Evolutionary conservation across 2,888 invertebrate genomes (phyloP).

Genomic region (Artemia sinica): DNA sequence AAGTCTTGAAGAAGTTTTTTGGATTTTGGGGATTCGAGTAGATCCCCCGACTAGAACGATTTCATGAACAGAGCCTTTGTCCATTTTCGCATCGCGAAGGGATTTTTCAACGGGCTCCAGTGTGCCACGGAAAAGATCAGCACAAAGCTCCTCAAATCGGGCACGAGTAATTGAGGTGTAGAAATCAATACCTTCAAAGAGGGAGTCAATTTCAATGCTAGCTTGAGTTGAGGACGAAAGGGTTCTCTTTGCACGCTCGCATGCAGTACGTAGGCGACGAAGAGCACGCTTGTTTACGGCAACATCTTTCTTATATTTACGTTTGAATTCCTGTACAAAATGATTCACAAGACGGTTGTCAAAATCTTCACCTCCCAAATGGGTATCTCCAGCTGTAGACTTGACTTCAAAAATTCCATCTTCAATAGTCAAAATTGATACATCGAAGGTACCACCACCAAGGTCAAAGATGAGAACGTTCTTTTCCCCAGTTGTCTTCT

Average conservation of each 20-base stretch:
- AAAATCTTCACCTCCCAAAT: conserved; percentile 34
- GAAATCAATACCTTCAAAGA: conserved; percentile 43
- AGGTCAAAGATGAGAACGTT: conserved; percentile 45
- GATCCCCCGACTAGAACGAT: conserved; percentile 48
- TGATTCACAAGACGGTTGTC: conserved; percentile 40
- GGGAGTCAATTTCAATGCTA: conserved; percentile 43
- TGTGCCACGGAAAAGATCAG: conserved; percentile 44
- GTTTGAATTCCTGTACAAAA: conserved; percentile 39
- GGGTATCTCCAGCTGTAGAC: conserved; percentile 44
- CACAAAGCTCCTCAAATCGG: conserved; percentile 46
- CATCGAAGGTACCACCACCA: conserved; percentile 49
- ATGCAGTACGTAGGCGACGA: conserved; percentile 43
- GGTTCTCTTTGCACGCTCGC: conserved; percentile 44
- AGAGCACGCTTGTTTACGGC: conserved; percentile 37
- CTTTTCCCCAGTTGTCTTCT: conserved; percentile 36
- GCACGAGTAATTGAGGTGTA: conserved; percentile 42
- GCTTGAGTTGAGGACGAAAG: conserved; percentile 40
- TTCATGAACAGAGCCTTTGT: conserved; percentile 39
- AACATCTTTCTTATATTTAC: conserved; percentile 38
- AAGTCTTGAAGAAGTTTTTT: conserved; percentile 40
- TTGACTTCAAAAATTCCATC: conserved; percentile 51
- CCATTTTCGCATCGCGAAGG: conserved; percentile 43
- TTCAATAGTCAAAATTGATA: conserved; percentile 47
- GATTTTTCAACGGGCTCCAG: conserved; percentile 47
- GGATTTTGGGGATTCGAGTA: conserved; percentile 49